Evolutionary conservation across 2,888 invertebrate genomes (phyloP).

Genomic region (Chironomus riparius): DNA sequence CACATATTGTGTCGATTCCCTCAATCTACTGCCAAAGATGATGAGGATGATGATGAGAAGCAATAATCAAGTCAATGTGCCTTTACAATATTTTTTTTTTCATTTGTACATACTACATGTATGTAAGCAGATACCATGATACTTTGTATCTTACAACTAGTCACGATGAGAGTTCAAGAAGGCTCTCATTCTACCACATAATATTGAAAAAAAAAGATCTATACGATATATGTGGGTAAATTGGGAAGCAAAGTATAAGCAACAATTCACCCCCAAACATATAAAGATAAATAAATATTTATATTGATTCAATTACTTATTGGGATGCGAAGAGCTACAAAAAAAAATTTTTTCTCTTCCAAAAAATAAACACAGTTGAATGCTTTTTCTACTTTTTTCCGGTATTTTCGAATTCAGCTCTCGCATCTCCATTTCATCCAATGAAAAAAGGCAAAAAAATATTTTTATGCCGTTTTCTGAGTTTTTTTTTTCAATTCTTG

Average conservation of each 20-base stretch:
- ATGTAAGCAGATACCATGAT: not conserved
- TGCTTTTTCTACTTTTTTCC: not conserved
- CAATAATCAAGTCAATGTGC: too few relatives aligned
- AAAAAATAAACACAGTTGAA: conserved; percentile 5
- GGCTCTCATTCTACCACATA: not conserved
- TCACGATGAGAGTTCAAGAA: not conserved
- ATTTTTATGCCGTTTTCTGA: too few relatives aligned
- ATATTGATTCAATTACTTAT: conserved; percentile 27
- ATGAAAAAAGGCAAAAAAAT: not conserved
- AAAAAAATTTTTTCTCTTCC: conserved; percentile 4
- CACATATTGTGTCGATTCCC: too few relatives aligned
- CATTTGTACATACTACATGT: not conserved
- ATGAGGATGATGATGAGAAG: too few relatives aligned
- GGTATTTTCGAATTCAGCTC: not conserved
- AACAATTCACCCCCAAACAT: conserved; percentile 6
- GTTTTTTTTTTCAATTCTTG: not conserved
- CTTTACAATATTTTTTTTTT: too few relatives aligned
- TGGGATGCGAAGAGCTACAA: conserved; percentile 15
- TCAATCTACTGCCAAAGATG: too few relatives aligned
- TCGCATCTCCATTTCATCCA: not conserved
- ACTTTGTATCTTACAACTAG: not conserved
- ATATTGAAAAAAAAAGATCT: not conserved
- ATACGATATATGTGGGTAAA: not conserved
- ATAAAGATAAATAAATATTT: conserved; percentile 25
- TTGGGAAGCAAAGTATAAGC: not conserved